Evolutionary conservation across 2,797 vertebrate species (phyloP).

Genomic region (Phyllotis vaccarum): DNA sequence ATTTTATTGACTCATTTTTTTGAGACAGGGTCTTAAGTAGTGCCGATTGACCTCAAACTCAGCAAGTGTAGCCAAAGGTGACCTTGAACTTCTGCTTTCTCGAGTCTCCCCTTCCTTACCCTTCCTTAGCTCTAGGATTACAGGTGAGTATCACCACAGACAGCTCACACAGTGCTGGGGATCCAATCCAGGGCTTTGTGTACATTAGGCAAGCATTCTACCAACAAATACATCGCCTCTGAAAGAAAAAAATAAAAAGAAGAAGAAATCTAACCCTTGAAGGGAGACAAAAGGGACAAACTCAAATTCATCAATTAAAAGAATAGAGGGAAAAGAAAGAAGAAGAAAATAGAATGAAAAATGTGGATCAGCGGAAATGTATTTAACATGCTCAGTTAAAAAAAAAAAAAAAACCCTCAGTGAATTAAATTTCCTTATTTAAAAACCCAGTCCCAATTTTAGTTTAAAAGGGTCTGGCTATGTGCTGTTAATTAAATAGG

Average conservation of each 20-base stretch:
- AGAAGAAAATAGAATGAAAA: not conserved
- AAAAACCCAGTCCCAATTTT: conserved; percentile 12
- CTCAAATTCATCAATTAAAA: not conserved
- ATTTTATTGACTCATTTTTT: not conserved
- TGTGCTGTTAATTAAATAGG: not conserved
- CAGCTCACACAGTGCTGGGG: not conserved
- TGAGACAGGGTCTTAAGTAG: not conserved
- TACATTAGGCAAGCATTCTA: not conserved
- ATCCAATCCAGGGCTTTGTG: not conserved
- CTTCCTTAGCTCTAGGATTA: not conserved
- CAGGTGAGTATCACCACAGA: not conserved
- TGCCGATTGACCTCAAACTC: not conserved
- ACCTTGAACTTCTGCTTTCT: not conserved
- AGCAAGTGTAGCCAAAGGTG: not conserved
- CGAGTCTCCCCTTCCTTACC: not conserved
- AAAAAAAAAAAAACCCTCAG: not conserved
- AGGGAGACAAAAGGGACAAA: conserved; percentile 22
- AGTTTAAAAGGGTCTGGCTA: not conserved
- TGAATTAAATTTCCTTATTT: not conserved
- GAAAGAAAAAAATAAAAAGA: not conserved
- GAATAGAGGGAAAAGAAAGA: not conserved
- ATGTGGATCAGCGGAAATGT: not conserved
- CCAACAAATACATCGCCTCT: not conserved
- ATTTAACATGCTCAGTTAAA: conserved; percentile 9
- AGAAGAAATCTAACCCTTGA: not conserved